Evolutionary conservation across 2,797 vertebrate species (phyloP), one percentile per base, ranked within the genome.

Genomic region (Cephalopachus bancanus): DNA sequence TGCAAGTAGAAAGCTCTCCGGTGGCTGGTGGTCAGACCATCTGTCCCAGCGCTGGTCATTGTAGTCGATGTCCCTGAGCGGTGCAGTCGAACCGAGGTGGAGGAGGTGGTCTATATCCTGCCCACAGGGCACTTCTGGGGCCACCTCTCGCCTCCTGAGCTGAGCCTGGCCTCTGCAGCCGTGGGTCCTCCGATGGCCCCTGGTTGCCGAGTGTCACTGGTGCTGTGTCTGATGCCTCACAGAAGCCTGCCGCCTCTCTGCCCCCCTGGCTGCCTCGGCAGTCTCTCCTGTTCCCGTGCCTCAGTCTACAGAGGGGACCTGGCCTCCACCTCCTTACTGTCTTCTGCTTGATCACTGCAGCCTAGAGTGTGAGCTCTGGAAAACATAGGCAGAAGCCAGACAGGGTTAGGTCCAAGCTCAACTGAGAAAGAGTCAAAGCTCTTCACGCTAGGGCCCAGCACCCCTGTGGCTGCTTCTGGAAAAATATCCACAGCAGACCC

Each of bases 291-390:
- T 64, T 53, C 33, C 0, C 11, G 14, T 17, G 79, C n/a, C 10
- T 24, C 7, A 0, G 0, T 30, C n/a, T 14, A 9, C 12, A 8
- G 0, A 26, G 0, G 3, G 80, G 37, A 37, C 37, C 37, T 37
- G 80, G 53, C 67, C 37, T 15, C 44, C 9, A 22, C 26, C 11
- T 15, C 12, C 15, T 28, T 6, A 20, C 17, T 30, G 64, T 37
- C 55, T 64, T 16, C 7, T 20, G 28, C 49, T 8, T 15, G 1
- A 49, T 60, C 51, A 7, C 1, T 19, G 4, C 10, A 26, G 71
- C 26, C 69, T 12, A 1, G 0, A 37, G 37, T 37, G 6, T 24
- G 20, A 22, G 12, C 24, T 64, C 83, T 17, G 28, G 62, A 37
- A n/a, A 62, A 57, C 80, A 64, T 22, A 79, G 62, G 60, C 3